phyloP scores from a whole-genome alignment of 2,888 invertebrate species.

The Synergus umbraculus region DNA sequence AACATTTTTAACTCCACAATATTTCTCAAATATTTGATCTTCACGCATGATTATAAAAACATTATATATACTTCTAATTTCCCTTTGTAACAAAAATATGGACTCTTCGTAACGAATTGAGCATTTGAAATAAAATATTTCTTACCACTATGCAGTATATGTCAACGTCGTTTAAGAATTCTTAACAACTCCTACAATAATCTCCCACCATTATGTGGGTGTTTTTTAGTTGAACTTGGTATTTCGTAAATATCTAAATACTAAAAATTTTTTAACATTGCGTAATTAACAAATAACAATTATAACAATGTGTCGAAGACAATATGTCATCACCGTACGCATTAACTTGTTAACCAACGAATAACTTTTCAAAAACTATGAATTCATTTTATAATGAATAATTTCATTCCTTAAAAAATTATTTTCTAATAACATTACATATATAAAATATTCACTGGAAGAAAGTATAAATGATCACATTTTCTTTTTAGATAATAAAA shows the following conservation, averaged over 20 bases:
- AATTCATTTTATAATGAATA: background rate
- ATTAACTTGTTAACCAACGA: background rate
- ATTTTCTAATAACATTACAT: background rate
- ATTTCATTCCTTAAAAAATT: background rate
- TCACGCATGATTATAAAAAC: background rate
- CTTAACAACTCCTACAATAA: background rate
- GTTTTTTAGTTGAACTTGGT: background rate
- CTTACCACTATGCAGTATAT: constrained; percentile 12
- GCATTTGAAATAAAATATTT: constrained; percentile 28
- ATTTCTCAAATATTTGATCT: background rate
- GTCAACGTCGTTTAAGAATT: background rate
- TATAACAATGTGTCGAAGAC: background rate
- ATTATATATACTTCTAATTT: background rate
- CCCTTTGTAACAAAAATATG: constrained; percentile 16
- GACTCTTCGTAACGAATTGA: constrained; percentile 7
- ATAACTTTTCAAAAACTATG: background rate
- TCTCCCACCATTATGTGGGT: background rate
- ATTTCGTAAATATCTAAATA: background rate
- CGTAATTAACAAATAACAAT: background rate
- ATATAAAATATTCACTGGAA: background rate
- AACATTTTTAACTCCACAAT: constrained; percentile 76
- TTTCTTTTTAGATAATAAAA: background rate
- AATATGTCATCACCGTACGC: background rate
- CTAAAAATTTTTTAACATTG: background rate
- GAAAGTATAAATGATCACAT: background rate